Conservation (phyloP, 23 tunicate genomes). For the Halocynthia roretzi region DNA sequence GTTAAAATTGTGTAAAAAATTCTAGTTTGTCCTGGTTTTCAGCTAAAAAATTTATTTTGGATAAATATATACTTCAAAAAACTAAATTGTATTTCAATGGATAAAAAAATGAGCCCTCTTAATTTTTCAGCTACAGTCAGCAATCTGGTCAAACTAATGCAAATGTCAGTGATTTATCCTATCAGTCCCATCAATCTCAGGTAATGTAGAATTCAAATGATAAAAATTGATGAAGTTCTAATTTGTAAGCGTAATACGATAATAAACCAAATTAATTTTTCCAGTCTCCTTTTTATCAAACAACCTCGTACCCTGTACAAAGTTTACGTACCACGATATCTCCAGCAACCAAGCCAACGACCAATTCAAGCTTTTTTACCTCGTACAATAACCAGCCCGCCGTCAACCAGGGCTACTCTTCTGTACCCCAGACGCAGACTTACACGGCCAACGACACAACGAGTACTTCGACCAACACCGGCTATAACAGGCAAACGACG, state of each 20-base stretch:
- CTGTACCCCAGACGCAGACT: no score
- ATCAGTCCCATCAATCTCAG: constrained; percentile 3
- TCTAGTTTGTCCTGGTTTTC: no score
- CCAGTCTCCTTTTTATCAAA: constrained; percentile 24
- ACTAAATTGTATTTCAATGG: no score
- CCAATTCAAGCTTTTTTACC: neutral
- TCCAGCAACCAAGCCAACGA: constrained; percentile 1
- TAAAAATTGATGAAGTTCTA: neutral
- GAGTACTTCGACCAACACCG: no score
- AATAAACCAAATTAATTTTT: neutral
- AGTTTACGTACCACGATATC: neutral
- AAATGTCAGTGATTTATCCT: neutral
- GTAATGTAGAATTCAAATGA: neutral
- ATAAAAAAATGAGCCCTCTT: neutral
- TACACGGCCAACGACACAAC: no score
- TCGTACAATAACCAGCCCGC: neutral
- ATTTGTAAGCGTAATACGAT: neutral
- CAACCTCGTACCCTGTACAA: neutral
- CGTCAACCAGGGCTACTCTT: neutral
- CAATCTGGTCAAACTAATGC: neutral
- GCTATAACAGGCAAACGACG: no score
- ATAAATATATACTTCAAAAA: no score
- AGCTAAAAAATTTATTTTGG: no score
- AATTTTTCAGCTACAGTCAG: neutral
- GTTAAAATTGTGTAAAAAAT: no score